Conservation (phyloP, 2,797 vertebrate genomes). For the Agapornis canus region DNA sequence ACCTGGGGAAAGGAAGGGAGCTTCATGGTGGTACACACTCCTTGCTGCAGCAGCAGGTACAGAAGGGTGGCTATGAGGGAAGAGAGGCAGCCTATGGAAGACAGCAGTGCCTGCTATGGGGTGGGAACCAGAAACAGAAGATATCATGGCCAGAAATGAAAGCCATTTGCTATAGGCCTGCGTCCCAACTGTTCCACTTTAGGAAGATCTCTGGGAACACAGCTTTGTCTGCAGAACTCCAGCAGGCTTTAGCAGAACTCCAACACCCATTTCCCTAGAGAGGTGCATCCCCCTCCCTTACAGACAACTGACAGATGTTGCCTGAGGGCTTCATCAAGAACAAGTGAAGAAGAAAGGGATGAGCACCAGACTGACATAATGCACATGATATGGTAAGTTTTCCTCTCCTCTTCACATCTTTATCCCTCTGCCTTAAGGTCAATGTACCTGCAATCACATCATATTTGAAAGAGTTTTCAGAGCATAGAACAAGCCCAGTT, state of each 20-base stretch:
- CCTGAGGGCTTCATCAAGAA: not conserved
- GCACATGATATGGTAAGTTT: accelerated
- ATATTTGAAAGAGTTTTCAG: not conserved
- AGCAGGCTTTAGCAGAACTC: not conserved
- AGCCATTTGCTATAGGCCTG: not conserved
- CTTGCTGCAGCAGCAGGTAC: not conserved
- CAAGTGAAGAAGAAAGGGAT: not conserved
- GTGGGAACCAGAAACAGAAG: not conserved
- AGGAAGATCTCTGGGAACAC: not conserved
- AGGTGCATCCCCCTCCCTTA: not conserved
- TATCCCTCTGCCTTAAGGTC: not conserved
- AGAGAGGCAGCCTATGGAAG: not conserved
- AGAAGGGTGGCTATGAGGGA: not conserved
- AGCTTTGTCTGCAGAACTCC: not conserved
- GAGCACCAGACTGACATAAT: not conserved
- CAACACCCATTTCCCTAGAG: not conserved
- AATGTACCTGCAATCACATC: not conserved
- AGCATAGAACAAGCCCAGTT: not conserved
- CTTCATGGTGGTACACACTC: not conserved
- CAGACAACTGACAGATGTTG: not conserved
- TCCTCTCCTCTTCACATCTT: not conserved
- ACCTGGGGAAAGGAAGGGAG: not conserved
- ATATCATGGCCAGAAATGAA: not conserved
- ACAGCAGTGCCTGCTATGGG: not conserved
- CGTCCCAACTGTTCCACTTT: accelerated